phyloP scores from a whole-genome alignment of 2,888 invertebrate species.

The Tetragonisca angustula region DNA sequence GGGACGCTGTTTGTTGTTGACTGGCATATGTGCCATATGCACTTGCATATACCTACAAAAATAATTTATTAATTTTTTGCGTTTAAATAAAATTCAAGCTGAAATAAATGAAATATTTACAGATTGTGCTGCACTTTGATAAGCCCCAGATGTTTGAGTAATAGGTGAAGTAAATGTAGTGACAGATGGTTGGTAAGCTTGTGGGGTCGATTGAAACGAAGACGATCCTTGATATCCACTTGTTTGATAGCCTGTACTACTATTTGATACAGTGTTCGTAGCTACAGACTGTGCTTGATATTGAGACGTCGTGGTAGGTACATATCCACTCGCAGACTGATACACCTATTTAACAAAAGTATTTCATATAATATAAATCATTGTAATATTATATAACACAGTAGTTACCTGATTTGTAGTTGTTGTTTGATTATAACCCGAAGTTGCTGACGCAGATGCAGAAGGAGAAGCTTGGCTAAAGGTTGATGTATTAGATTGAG shows the following conservation, averaged over 20 bases:
- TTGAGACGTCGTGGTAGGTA: slow-evolving; percentile 80
- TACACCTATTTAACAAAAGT: slow-evolving; percentile 74
- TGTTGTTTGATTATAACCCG: slow-evolving; percentile 80
- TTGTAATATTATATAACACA: neutral
- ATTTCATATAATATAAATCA: slow-evolving; percentile 3
- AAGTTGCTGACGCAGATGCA: slow-evolving; percentile 75
- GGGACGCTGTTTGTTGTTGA: slow-evolving; percentile 79
- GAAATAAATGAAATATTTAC: slow-evolving; percentile 64
- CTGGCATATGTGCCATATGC: slow-evolving; percentile 79
- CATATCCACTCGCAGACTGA: slow-evolving; percentile 79
- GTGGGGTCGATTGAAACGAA: slow-evolving; percentile 80
- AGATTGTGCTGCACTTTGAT: slow-evolving; percentile 81
- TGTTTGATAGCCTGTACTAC: slow-evolving; percentile 79
- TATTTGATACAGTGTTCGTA: slow-evolving; percentile 79
- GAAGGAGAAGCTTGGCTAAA: slow-evolving; percentile 81
- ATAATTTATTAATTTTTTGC: slow-evolving; percentile 2
- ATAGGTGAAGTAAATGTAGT: slow-evolving; percentile 81
- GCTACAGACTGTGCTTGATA: slow-evolving; percentile 80
- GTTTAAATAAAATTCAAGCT: neutral
- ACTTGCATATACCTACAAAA: slow-evolving; percentile 77
- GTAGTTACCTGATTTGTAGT: slow-evolving; percentile 79
- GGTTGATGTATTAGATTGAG: slow-evolving; percentile 79
- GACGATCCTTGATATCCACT: slow-evolving; percentile 80
- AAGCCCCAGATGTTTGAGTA: slow-evolving; percentile 79
- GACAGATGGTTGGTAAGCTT: slow-evolving; percentile 81